Percentiles rank a stretch among this genome's conserved stretches.
Evolutionary conservation across 2,113 vertebrate species (phyloP).

Genomic region (Lophura nycthemera): DNA sequence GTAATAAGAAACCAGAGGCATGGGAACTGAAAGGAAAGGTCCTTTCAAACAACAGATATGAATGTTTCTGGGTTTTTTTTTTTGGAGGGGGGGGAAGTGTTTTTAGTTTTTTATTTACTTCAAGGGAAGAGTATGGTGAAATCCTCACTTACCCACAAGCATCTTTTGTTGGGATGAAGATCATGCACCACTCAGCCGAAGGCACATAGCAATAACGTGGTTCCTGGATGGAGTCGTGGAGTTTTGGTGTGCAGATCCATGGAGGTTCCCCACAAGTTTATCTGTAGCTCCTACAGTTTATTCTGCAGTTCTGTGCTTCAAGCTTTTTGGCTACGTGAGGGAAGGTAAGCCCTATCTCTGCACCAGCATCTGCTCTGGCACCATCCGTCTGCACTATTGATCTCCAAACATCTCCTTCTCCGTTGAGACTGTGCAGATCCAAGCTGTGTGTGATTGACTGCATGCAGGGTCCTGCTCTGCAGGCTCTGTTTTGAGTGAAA

Average conservation of each 20-base stretch:
- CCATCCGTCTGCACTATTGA: not conserved
- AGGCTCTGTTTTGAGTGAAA: slow-evolving; percentile 41
- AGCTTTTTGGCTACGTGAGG: fast-evolving
- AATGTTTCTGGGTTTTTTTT: not conserved
- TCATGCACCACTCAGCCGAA: not conserved
- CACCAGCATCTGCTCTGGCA: not conserved
- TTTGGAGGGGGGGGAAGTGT: too few species aligned
- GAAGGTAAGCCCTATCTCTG: not conserved
- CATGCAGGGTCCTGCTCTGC: not conserved
- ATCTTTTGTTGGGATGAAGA: not conserved
- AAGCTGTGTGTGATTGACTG: not conserved
- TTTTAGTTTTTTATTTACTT: too few species aligned
- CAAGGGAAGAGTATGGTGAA: not conserved
- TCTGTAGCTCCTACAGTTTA: not conserved
- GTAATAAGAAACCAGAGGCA: not conserved
- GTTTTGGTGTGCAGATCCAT: not conserved
- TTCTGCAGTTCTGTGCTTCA: not conserved
- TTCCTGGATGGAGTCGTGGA: not conserved
- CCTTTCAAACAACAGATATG: not conserved
- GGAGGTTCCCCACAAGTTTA: not conserved
- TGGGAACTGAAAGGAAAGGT: not conserved
- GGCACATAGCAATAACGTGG: not conserved
- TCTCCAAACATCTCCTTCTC: not conserved
- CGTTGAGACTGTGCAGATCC: slow-evolving; percentile 16
- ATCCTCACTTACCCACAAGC: not conserved